Base-by-base conservation (phyloP, 2,888 invertebrate species). In the Hoplodrina blanda region DNA sequence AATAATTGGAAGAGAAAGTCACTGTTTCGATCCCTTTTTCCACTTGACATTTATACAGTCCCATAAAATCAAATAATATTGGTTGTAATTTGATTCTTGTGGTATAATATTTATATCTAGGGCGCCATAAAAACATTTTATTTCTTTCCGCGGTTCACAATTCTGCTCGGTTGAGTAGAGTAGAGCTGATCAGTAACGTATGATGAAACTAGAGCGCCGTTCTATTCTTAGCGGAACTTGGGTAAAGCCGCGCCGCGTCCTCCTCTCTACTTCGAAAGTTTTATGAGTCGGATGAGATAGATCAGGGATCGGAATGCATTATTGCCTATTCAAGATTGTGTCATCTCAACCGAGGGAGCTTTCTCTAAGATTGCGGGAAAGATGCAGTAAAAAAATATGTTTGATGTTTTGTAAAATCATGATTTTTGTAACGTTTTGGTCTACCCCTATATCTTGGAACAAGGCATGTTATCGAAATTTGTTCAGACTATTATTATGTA, bases 261-360 rank as follows among this genome's bases (percentile, higher is more conserved):
- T 88, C 89, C 89, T 89, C 87, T 84, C 84, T 84, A 85, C 85
- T 88, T 87, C 86, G 88, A 90, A 94, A 94, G 92, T 94, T 94
- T 93, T 92, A 94, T 91, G 91, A 91, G 87, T 89, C 90, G 91
- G 91, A 91, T 89, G 91, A 92, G 90, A 93, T 93, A 91, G 91
- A 93, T 93, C 90, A 91, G 89, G 89, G 89, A 89, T 87, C 86
- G 88, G 90, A 90, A 92, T 93, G 92, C 91, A 91, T 93, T 93
- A 93, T 92, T 93, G 91, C 90, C 91, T 90, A 90, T 93, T 90
- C 88, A 89, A 90, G 91, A 93, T 93, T 90, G 89, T 89, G 90
- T 90, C 91, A 88, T 87, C 87, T 84, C 84, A 82, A 77, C 79
- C 80, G 79, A 73, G 68, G 49, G 62, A 72, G 59, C 69, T 64